Base-by-base conservation (phyloP, 2,888 invertebrate species). In the Phymatocera aterrima region DNA sequence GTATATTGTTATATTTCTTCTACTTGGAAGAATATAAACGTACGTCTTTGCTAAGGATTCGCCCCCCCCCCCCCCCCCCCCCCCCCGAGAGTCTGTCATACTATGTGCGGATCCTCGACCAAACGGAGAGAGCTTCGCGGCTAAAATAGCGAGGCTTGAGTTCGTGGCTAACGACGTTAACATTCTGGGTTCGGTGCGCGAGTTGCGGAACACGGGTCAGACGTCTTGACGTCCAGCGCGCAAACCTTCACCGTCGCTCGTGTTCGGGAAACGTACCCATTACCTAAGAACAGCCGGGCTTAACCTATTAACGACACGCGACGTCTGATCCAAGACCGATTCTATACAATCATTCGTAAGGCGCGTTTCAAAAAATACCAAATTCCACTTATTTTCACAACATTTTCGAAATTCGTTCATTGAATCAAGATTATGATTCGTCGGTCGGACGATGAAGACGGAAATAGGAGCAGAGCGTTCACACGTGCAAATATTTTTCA, bases 171-270 rank as follows among this genome's bases (percentile, higher is more conserved):
- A 72, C 72, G 72, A 72, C 34, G 72, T 72, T 72, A 72, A 72
- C 72, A 72, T 72, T 72, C 72, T 72, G 34, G 72, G 72, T 48
- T 28, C 57, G 37, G 75, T 31, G 8, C 54, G 75, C 54, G 75
- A 75, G 75, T 75, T 75, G 57, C n/a, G n/a, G 57, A 60, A 75
- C 75, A 60, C 75, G 57, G 72, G 72, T 72, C 72, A 57, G 75
- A 75, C 75, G 60, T 24, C 40, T 24, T 40, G 75, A 75, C 57
- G 57, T 75, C 57, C 75, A 75, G 28, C 57, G 37, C 34, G 18
- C 48, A 72, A n/a, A 72, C 51, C 72, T 72, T 48, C 72, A 15
- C 48, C 21, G 18, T 21, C 46, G 24, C 46, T 68, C 28, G 40
- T 28, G 40, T 24, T 46, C 68, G 46, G 68, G 43, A 68, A 64